Conservation (phyloP, 2,888 invertebrate genomes). For the Rhorus exstirpatorius region DNA sequence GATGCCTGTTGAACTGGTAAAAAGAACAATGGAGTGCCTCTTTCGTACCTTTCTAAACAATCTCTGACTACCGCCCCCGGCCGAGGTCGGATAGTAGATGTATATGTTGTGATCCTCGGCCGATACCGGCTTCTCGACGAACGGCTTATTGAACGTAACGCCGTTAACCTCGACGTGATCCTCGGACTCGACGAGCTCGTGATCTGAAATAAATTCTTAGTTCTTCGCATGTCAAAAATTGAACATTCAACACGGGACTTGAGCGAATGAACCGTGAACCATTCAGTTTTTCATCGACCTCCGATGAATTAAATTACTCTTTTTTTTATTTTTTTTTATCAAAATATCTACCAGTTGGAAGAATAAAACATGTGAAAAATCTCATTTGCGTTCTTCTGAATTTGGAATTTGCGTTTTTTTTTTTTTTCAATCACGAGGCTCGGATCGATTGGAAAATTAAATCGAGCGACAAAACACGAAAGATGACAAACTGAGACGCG, state of each 20-base stretch:
- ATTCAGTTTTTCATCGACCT: conserved; percentile 22
- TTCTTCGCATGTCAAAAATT: conserved; percentile 79
- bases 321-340: neutral
- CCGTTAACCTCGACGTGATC: conserved; percentile 99
- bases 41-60: conserved; percentile 96
- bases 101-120: conserved; percentile 99
- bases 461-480: too few species aligned
- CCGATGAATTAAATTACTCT: neutral
- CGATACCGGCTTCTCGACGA: conserved; percentile 99
- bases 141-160: conserved; percentile 98
- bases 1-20: conserved; percentile 61
- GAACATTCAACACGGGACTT: conserved; percentile 74
- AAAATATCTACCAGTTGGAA: too few species aligned
- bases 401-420: too few species aligned
- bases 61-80: conserved; percentile 98
- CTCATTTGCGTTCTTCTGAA: too few species aligned
- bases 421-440: too few species aligned
- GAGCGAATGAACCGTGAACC: conserved; percentile 55
- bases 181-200: conserved; percentile 97
- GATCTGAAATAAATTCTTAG: conserved; percentile 88
- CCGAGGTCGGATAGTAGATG: conserved; percentile 99
- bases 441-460: too few species aligned
- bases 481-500: too few species aligned
- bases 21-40: conserved; percentile 65
- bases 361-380: too few species aligned